Evolutionary conservation across 2,113 vertebrate species (phyloP), one percentile per base, ranked within the genome.

Genomic region (Tachycineta bicolor): DNA sequence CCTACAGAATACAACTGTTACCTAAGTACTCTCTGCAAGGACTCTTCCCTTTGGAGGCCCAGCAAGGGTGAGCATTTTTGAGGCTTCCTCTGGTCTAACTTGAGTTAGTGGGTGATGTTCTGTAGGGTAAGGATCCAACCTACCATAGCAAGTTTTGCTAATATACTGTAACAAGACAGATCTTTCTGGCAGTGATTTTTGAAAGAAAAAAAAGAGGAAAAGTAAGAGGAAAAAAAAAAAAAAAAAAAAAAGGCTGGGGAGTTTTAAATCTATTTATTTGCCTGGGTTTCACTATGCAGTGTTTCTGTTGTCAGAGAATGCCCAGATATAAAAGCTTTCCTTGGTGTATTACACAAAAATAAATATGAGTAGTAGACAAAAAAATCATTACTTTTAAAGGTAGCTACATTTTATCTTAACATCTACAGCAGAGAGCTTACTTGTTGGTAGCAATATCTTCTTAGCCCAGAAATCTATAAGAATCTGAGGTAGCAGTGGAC

Each of bases 161-260:
- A 55, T 37, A 52, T 43, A 17, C 6, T n/a, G 12, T 21, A 41
- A 15, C 4, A 64, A 47, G 56, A 16, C 6, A n/a, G 9, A 29
- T 10, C 4, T 60, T 47, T 85, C 28, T 59, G 26, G 29, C 31
- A 59, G 8, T 12, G 6, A 65, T 41, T 31, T 41, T 15, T 6
- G 53, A 25, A n/a, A 34, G 14, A 18, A 13, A 26, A 37, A 37
- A 37, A 9, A 37, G 37, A 37, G 9, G 9, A 37, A 37, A 37
- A 37, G n/a, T n/a, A n/a, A n/a, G n/a, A n/a, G n/a, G 9, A 37
- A 37, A 37, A 37, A 37, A 37, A 37, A 37, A 37, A 31, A 24
- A 23, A 24, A 33, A n/a, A 13, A n/a, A 23, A 21, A 23, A 37
- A 10, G 0, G 1, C 0, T 65, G 2, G 0, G 43, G 20, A 47